Conservation (phyloP, 2,888 invertebrate genomes). For the Lasius platythorax region DNA sequence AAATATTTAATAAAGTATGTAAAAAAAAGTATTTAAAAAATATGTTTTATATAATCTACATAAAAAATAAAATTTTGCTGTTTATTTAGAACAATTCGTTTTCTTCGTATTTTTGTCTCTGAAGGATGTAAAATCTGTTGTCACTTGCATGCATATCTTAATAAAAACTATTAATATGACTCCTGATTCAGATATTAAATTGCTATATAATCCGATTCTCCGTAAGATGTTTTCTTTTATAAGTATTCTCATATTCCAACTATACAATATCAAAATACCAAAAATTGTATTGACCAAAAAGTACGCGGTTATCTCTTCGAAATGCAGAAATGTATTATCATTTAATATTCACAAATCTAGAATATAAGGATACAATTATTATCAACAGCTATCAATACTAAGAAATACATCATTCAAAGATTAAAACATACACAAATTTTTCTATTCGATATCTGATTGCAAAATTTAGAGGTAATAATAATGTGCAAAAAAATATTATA, state of each 20-base stretch:
- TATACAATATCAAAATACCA: background rate
- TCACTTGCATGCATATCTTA: slow-evolving; percentile 33
- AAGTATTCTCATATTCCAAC: background rate
- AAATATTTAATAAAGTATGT: background rate
- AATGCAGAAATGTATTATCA: background rate
- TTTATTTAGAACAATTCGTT: background rate
- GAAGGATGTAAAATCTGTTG: background rate
- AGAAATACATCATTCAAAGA: background rate
- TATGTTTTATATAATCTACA: background rate
- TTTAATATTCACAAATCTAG: slow-evolving; percentile 2
- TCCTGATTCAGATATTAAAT: background rate
- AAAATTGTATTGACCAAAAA: background rate
- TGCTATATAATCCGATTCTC: background rate
- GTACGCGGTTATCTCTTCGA: background rate
- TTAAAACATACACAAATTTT: background rate
- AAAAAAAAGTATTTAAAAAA: background rate
- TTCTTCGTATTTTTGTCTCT: background rate
- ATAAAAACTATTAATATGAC: background rate
- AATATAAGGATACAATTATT: background rate
- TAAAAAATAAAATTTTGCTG: background rate
- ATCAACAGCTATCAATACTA: background rate
- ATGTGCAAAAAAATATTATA: background rate
- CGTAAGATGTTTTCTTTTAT: background rate
- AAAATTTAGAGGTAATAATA: background rate
- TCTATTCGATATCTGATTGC: background rate